Conservation (phyloP, 2,797 vertebrate genomes). For the Enteromius viviparus region DNA sequence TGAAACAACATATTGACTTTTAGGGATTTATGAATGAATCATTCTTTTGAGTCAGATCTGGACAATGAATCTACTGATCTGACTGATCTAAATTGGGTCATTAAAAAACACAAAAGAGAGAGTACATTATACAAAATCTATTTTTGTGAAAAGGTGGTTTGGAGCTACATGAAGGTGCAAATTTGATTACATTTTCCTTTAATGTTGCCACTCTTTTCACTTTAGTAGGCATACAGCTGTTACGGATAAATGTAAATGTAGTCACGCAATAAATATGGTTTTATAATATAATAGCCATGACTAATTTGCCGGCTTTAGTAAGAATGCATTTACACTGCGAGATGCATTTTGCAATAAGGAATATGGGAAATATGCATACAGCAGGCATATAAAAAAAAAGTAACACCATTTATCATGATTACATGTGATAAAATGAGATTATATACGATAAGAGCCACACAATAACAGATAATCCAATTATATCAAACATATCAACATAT, state of each 20-base stretch:
- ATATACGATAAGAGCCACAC: slow-evolving; percentile 49
- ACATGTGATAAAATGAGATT: slow-evolving; percentile 41
- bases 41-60: neutral
- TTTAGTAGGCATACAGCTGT: neutral
- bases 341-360: neutral
- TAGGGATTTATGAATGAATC: neutral
- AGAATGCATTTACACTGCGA: neutral
- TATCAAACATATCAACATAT: slow-evolving; percentile 27
- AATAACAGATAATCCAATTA: slow-evolving; percentile 53
- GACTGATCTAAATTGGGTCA: neutral
- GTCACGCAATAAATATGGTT: neutral
- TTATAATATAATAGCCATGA: slow-evolving; percentile 22
- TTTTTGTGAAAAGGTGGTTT: neutral
- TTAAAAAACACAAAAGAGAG: neutral
- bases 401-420: slow-evolving; percentile 49
- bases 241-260: slow-evolving; percentile 8
- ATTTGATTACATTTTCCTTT: neutral
- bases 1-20: neutral
- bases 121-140: neutral
- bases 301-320: slow-evolving; percentile 12
- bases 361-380: slow-evolving; percentile 1
- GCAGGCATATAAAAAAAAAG: slow-evolving; percentile 34
- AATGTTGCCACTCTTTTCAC: neutral
- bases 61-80: neutral
- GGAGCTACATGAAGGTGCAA: neutral